phyloP scores from a whole-genome alignment of 2,113 vertebrate genomes.

The Eolophus roseicapilla region DNA sequence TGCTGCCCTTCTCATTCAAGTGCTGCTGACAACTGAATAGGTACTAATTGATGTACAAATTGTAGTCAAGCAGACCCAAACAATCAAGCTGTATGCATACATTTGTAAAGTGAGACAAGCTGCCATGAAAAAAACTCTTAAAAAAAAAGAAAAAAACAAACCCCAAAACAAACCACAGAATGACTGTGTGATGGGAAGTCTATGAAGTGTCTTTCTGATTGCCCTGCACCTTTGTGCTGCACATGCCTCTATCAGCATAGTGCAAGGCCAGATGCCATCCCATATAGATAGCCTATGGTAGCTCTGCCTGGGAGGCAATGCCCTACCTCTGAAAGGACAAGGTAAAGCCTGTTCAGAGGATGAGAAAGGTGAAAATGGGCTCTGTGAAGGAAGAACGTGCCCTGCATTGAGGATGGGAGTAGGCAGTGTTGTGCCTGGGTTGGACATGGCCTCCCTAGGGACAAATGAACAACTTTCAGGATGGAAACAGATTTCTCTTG shows the following conservation, averaged over 20 bases:
- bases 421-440: not conserved
- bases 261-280: rapidly evolving
- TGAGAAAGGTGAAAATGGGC: not conserved
- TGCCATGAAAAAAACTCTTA: not conserved
- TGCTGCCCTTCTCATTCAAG: not conserved
- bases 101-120: not conserved
- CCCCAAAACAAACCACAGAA: not conserved
- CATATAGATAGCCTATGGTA: rapidly evolving
- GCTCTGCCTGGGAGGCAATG: not conserved
- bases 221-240: not conserved
- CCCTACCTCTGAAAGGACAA: not conserved
- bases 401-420: not conserved
- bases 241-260: rapidly evolving
- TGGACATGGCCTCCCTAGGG: rapidly evolving
- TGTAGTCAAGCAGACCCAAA: not conserved
- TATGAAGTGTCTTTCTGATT: rapidly evolving
- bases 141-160: no score
- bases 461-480: not conserved
- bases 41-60: not conserved
- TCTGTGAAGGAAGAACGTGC: not conserved
- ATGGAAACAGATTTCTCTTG: not conserved
- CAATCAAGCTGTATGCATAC: rapidly evolving
- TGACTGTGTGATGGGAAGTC: rapidly evolving
- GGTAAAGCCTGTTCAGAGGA: rapidly evolving
- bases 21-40: rapidly evolving